A percentile compares a stretch with the other conserved stretches of the same genome.
phyloP scores from a whole-genome alignment of 1,140 invertebrate genomes.

The Belonocnema kinseyi region DNA sequence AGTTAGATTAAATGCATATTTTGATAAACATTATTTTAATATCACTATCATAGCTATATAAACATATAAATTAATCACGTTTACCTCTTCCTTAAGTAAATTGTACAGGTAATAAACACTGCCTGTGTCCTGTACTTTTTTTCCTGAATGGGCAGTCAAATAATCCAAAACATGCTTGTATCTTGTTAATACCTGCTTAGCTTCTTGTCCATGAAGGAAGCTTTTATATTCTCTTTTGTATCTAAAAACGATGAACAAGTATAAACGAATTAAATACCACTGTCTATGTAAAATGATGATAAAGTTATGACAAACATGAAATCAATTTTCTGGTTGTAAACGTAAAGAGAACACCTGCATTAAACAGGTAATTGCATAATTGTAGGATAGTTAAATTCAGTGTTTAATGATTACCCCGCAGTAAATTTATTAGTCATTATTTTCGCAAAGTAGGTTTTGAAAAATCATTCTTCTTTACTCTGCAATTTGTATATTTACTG shows the following conservation, averaged over 20 bases:
- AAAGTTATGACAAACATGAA: too few relatives aligned
- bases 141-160: conserved; percentile 64
- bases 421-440: too few relatives aligned
- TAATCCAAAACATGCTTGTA: conserved; percentile 65
- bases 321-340: too few relatives aligned
- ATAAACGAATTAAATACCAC: not conserved
- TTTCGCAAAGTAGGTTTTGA: too few relatives aligned
- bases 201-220: conserved; percentile 47
- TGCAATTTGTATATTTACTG: too few relatives aligned
- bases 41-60: not conserved
- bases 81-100: conserved; percentile 68
- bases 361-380: too few relatives aligned
- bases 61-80: conserved; percentile 36
- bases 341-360: too few relatives aligned
- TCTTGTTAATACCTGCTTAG: conserved; percentile 53
- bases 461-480: too few relatives aligned
- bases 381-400: too few relatives aligned
- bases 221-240: conserved; percentile 55
- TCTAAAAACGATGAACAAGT: conserved; percentile 49
- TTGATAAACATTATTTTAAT: not conserved
- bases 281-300: too few relatives aligned
- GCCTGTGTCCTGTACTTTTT: conserved; percentile 55
- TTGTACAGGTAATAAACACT: conserved; percentile 65
- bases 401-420: too few relatives aligned
- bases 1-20: too few relatives aligned